A percentile compares a stretch with the other conserved stretches of the same genome.
Conservation (phyloP, 2,113 vertebrate genomes). For the Pangasianodon hypophthalmus region DNA sequence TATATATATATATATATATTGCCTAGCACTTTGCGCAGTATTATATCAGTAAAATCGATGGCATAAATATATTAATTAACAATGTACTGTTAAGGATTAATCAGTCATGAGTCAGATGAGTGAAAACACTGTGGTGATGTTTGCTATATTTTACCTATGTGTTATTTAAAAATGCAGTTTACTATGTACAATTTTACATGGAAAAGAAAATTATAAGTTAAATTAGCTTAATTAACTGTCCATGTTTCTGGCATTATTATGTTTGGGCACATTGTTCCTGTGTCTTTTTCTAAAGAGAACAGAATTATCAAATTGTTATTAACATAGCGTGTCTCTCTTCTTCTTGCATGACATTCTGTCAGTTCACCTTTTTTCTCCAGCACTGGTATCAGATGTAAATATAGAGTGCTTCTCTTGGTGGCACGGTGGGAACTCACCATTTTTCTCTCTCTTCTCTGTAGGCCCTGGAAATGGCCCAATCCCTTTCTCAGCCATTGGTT, state of each 20-base stretch:
- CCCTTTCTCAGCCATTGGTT: conserved; percentile 73
- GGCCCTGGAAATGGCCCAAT: conserved; percentile 65
- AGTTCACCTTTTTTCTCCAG: conserved; percentile 42
- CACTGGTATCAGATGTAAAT: conserved; percentile 59
- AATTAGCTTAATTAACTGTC: neutral
- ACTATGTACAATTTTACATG: neutral
- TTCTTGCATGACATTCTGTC: conserved; percentile 34
- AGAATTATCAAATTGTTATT: neutral
- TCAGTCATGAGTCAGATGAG: neutral
- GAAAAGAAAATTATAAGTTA: neutral
- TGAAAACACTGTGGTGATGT: neutral
- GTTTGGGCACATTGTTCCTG: neutral
- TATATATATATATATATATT: neutral
- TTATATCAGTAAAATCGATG: neutral
- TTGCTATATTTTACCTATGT: neutral
- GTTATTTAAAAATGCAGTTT: neutral
- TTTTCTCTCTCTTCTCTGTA: conserved; percentile 61
- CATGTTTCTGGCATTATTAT: neutral
- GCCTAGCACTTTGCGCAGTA: neutral
- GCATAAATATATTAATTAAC: neutral
- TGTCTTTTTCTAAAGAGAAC: neutral
- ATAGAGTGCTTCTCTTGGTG: conserved; percentile 37
- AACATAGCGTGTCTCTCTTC: neutral
- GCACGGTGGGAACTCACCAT: neutral
- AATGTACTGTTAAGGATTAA: neutral